These are phyloP conservation scores for Zaprionus ghesquierei DNA, from an alignment of 1,140 invertebrate species.

Conservation along the genomic window DNA sequence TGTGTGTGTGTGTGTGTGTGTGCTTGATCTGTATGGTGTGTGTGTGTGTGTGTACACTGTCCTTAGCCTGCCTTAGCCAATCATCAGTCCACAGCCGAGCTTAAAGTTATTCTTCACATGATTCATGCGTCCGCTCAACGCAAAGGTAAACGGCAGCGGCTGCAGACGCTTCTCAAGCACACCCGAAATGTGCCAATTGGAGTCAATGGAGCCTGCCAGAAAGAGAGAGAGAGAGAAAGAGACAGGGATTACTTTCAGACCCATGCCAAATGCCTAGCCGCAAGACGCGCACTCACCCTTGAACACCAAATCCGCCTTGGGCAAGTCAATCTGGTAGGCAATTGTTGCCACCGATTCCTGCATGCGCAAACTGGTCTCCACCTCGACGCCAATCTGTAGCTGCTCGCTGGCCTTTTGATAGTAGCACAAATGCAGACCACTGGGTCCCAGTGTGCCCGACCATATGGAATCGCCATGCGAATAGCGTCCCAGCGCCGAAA, in stretches of 20 bases:
- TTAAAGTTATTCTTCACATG: slow-evolving; percentile 94
- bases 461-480: slow-evolving; percentile 84
- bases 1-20: not conserved
- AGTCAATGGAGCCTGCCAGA: slow-evolving; percentile 92
- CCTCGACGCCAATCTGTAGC: slow-evolving; percentile 92
- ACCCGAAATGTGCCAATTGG: slow-evolving; percentile 97
- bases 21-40: not conserved
- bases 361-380: slow-evolving; percentile 93
- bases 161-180: slow-evolving; percentile 96
- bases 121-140: slow-evolving; percentile 95
- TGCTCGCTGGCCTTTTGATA: slow-evolving; percentile 97
- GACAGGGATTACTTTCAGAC: not conserved
- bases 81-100: slow-evolving; percentile 93
- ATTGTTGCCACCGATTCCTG: slow-evolving; percentile 96
- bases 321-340: slow-evolving; percentile 98
- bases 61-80: slow-evolving; percentile 86
- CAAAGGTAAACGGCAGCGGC: slow-evolving; percentile 96
- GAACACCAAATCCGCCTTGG: slow-evolving; percentile 96
- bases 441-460: slow-evolving; percentile 91
- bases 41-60: slow-evolving; percentile 16
- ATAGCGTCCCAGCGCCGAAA: slow-evolving; percentile 92
- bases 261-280: no score
- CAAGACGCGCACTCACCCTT: slow-evolving; percentile 91
- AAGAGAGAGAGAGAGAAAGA: slow-evolving; percentile 12
- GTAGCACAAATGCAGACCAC: slow-evolving; percentile 94